Conservation (phyloP, 2,113 vertebrate species). For the Neotoma lepida region DNA sequence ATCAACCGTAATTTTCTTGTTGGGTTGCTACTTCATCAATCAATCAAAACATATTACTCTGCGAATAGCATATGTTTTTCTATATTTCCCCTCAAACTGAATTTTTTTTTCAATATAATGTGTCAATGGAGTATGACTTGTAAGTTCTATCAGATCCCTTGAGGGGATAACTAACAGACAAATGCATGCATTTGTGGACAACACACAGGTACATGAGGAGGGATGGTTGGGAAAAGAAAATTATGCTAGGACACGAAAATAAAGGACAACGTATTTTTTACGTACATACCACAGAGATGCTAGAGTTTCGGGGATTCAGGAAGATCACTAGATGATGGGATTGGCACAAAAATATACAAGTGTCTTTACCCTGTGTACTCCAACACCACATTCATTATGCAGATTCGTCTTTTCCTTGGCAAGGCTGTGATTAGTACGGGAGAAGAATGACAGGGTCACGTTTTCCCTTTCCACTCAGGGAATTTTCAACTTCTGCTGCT, state of each 20-base stretch:
- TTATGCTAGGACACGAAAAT: background rate
- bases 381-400: background rate
- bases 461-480: background rate
- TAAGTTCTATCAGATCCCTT: conserved; percentile 12
- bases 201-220: no score
- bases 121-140: conserved; percentile 2
- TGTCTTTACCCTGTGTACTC: background rate
- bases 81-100: conserved; percentile 38
- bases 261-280: background rate
- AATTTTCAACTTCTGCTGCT: background rate
- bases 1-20: background rate
- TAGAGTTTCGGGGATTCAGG: background rate
- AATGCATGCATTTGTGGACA: background rate
- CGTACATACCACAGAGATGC: background rate
- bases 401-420: background rate
- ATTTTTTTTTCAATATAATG: conserved; percentile 41
- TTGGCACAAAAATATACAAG: background rate
- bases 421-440: background rate
- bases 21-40: background rate
- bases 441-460: background rate
- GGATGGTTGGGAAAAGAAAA: background rate
- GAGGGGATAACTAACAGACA: background rate
- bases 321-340: background rate
- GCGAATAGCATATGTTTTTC: background rate
- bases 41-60: conserved; percentile 1